phyloP scores from a whole-genome alignment of 2,797 vertebrate genomes.

The Gymnothorax reevesii region DNA sequence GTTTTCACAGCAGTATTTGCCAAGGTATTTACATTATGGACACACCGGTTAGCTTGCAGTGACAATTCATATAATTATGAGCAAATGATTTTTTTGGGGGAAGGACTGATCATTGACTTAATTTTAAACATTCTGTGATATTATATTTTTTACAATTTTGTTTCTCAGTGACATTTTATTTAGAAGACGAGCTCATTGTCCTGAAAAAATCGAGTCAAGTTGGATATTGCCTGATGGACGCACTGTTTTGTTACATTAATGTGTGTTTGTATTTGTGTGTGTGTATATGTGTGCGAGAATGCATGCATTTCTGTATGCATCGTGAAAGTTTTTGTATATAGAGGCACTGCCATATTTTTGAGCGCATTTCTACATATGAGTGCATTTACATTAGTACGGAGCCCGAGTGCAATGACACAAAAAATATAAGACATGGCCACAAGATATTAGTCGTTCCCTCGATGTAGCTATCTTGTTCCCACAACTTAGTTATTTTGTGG shows the following conservation, averaged over 20 bases:
- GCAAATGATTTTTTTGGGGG: conserved; percentile 47
- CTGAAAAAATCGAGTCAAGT: conserved; percentile 50
- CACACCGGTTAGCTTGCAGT: conserved; percentile 56
- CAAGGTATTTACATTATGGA: conserved; percentile 41
- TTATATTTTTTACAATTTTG: conserved; percentile 8
- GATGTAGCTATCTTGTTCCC: too few relatives aligned
- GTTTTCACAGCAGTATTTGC: conserved; percentile 37
- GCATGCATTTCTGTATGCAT: conserved; percentile 54
- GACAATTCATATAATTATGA: conserved; percentile 34
- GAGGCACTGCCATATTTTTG: conserved; percentile 30
- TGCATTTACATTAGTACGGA: conserved; percentile 7
- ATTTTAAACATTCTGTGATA: conserved; percentile 62
- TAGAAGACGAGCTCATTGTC: conserved; percentile 38
- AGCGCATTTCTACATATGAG: background rate
- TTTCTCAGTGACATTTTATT: conserved; percentile 43
- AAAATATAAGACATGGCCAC: too few relatives aligned
- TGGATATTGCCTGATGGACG: conserved; percentile 59
- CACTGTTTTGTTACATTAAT: conserved; percentile 65
- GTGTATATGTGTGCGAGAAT: conserved; percentile 54
- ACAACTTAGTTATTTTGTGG: too few relatives aligned
- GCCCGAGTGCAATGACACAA: too few relatives aligned
- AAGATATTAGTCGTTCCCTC: too few relatives aligned
- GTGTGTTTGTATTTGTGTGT: conserved; percentile 50
- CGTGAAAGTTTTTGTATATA: conserved; percentile 41
- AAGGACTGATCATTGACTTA: conserved; percentile 59